These are phyloP conservation scores for Perizoma affinitatum DNA, from an alignment of 2,888 invertebrate species.

Conservation along the genomic window DNA sequence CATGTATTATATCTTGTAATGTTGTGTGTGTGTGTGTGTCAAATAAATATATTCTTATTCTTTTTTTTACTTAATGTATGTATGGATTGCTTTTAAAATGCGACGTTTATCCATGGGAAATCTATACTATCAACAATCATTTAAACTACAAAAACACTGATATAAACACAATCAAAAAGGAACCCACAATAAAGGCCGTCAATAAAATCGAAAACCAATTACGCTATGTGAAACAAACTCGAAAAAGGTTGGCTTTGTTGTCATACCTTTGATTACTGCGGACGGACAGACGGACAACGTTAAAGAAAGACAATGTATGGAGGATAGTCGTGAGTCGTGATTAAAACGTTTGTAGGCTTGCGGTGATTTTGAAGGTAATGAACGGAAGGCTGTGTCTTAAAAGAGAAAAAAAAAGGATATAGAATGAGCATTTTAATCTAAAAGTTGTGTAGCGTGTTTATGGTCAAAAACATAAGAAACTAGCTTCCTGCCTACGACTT, in stretches of 20 bases:
- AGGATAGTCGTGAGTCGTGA: constrained; percentile 10
- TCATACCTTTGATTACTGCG: constrained; percentile 77
- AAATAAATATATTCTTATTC: no score
- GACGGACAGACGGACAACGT: constrained; percentile 41
- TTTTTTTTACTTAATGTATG: no score
- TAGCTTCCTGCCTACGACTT: no score
- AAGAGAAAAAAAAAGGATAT: neutral
- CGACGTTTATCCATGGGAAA: no score
- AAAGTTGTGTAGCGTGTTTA: no score
- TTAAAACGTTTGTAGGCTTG: constrained; percentile 27
- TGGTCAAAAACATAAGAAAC: no score
- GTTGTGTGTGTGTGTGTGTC: no score
- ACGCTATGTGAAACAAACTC: constrained; percentile 65
- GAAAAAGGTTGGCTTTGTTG: constrained; percentile 75
- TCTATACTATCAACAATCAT: no score
- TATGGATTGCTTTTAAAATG: no score
- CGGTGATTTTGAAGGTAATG: constrained; percentile 21
- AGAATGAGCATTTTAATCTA: neutral
- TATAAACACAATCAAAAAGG: neutral
- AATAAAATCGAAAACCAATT: constrained; percentile 78
- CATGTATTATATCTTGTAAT: no score
- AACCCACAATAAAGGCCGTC: constrained; percentile 26
- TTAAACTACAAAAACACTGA: no score
- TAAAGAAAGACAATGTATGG: constrained; percentile 53
- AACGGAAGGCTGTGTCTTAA: constrained; percentile 40